Base-by-base conservation (phyloP, 2,113 vertebrate species). In the Triplophysa rosa region DNA sequence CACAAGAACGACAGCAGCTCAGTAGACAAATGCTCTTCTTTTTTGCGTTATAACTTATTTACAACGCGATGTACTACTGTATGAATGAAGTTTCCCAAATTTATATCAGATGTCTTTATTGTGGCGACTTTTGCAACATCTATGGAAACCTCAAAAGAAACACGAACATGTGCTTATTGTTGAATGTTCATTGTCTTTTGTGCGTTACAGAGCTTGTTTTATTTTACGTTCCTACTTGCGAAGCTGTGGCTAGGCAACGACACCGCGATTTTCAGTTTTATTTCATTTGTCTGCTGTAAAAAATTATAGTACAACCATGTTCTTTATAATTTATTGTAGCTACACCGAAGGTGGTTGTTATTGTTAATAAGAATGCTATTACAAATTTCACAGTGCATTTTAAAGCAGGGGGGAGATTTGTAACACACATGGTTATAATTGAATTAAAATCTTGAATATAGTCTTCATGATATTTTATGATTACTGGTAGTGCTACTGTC, bases 11-110 rank as follows among this genome's bases (percentile, higher is more conserved):
- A 37, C 33, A 37, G 33, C 33, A 8, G 33, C 33, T 37, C 33
- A 1, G 33, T 7, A 37, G 33, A 37, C 33, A 37, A 37, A 37
- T 7, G 33, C 33, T 6, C 33, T 37, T 37, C 3, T 33, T 37
- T 71, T 17, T 37, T 19, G 12, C 70, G 70, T 42, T 61, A 17
- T 72, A 72, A 72, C 33, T 42, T n/a, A 24, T 42, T 59, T 72
- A 72, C 70, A 23, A 59, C 54, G n/a, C 54, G 8, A 12, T 9
- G 13, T 42, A 58, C 0, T 14, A 56, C 14, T 33, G 3, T 21
- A 5, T 71, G 19, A 58, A 71, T 58, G 21, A 10, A 16, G 52
- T n/a, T 4, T 12, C 9, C n/a, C 4, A 52, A 2, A 11, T 14
- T 16, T 14, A 13, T 13, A 13, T 14, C 14, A 52, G 47, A 3